phyloP scores from a whole-genome alignment of 2,888 invertebrate species.

The Drosophila mimetica region DNA sequence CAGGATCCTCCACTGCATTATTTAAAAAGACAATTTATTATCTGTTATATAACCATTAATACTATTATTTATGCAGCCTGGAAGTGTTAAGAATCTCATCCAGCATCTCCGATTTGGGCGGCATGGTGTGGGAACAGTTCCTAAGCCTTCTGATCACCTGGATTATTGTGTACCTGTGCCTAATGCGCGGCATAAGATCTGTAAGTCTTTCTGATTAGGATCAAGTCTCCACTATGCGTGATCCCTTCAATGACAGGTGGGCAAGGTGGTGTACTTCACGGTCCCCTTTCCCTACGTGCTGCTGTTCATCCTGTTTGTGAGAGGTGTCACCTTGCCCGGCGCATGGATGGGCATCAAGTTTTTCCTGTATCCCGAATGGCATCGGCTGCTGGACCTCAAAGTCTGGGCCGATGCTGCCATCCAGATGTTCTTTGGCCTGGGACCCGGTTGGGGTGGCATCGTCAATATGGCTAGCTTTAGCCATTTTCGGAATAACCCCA shows the following conservation, averaged over 20 bases:
- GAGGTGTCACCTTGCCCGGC: constrained; percentile 92
- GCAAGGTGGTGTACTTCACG: constrained; percentile 91
- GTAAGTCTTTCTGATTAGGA: constrained; percentile 50
- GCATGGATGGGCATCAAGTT: constrained; percentile 90
- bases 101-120: constrained; percentile 90
- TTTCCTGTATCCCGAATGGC: constrained; percentile 92
- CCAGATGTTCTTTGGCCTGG: constrained; percentile 96
- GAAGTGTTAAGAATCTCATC: constrained; percentile 91
- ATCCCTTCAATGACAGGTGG: constrained; percentile 67
- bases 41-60: too few relatives aligned
- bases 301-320: constrained; percentile 88
- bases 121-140: constrained; percentile 92
- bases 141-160: constrained; percentile 90
- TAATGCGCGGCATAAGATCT: constrained; percentile 94
- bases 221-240: not conserved
- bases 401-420: constrained; percentile 97
- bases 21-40: too few relatives aligned
- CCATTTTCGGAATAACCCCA: constrained; percentile 89
- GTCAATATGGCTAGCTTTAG: constrained; percentile 94
- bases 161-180: constrained; percentile 92
- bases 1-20: too few relatives aligned
- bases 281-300: constrained; percentile 93
- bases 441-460: constrained; percentile 94
- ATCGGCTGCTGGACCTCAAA: constrained; percentile 89
- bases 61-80: too few relatives aligned